Evolutionary conservation across 2,888 invertebrate species (phyloP), one percentile per base, ranked within the genome.

Genomic region (Polyommatus iphigenia): DNA sequence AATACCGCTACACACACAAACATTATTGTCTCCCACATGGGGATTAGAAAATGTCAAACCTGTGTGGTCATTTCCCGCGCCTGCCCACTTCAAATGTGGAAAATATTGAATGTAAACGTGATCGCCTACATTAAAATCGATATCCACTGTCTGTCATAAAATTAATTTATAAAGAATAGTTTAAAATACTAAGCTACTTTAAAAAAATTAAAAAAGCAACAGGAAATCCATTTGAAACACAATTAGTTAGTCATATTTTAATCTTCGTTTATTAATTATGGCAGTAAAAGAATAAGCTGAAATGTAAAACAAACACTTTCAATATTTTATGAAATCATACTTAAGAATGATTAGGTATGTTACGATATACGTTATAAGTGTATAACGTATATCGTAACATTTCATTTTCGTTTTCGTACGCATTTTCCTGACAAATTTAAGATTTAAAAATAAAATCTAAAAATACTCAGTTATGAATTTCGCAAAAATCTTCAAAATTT

Each of bases 21-120:
- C 57, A n/a, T 57, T 57, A n/a, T 57, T 57, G 7, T 57, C 57
- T 18, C 57, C 57, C 57, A 57, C 57, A 57, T n/a, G 57, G 0
- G 57, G n/a, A 57, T 57, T 57, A n/a, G 57, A 57, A 57, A 57
- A 20, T 57, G 54, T 54, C 54, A 54, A 54, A 54, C 5, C 18
- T 57, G 57, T 57, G 57, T n/a, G 57, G 57, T 57, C 57, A 57
- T 57, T 57, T 57, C 57, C 57, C 57, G 57, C 57, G n/a, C n/a
- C n/a, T n/a, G n/a, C 57, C 57, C 57, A 57, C 57, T n/a, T 18
- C 18, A 57, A 57, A 57, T 57, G n/a, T 57, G n/a, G 57, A 57
- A 57, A 57, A 57, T 57, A n/a, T 57, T 57, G 13, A 15, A 3
- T 15, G 50, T 4, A 50, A 50, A 50, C 50, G 50, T 15, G 50